phyloP scores from a whole-genome alignment of 2,888 invertebrate species.

The Lasioglossum zephyrum region DNA sequence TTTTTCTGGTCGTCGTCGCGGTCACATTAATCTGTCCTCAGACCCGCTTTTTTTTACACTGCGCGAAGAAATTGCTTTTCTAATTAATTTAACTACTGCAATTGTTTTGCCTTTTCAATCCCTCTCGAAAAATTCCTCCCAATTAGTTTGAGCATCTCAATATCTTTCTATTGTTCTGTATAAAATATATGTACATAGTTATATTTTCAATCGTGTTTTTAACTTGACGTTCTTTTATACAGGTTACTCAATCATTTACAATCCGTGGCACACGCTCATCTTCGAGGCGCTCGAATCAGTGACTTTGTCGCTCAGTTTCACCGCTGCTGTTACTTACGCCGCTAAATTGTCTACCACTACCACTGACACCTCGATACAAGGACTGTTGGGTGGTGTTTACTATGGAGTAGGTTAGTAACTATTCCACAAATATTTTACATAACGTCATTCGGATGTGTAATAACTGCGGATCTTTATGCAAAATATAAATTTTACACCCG shows the following conservation, averaged over 20 bases:
- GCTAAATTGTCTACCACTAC: conserved; percentile 90
- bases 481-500: too few species aligned
- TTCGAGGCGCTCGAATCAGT: conserved; percentile 92
- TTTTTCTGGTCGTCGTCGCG: neutral
- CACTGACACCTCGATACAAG: conserved; percentile 91
- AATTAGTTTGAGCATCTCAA: neutral
- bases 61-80: neutral
- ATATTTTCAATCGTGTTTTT: neutral
- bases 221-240: conserved; percentile 69
- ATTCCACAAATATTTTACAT: neutral
- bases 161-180: neutral
- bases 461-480: too few species aligned
- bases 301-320: conserved; percentile 90
- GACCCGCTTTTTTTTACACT: neutral
- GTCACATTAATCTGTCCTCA: neutral
- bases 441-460: too few species aligned
- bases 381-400: conserved; percentile 91
- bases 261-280: conserved; percentile 90
- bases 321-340: conserved; percentile 92
- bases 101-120: neutral
- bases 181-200: neutral
- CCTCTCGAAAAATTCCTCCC: neutral
- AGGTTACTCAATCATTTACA: conserved; percentile 91
- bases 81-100: neutral
- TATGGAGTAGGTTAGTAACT: conserved; percentile 89